Evolutionary conservation across 2,888 invertebrate species (phyloP), one percentile per base, ranked within the genome.

Genomic region (Crossocerus cetratus): DNA sequence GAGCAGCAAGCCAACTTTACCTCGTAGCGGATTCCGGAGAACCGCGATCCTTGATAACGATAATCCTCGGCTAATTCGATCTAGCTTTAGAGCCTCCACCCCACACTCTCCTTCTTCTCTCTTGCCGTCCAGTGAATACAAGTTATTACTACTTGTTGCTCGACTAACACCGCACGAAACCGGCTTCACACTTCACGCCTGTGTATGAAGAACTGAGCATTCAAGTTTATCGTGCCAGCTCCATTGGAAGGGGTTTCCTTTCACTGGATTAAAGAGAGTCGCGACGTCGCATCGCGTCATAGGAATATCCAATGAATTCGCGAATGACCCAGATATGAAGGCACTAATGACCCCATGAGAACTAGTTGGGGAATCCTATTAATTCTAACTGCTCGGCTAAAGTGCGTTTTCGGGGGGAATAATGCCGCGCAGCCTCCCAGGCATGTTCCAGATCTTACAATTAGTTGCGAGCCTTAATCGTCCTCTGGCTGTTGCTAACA

Each of bases 291-390:
- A 18, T 18, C 53, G 32, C 32, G 32, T 11, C 8, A 13, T 53
- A 53, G 32, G 8, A 32, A 32, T 32, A 32, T 32, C 32, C 8
- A 32, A 4, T 8, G 32, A 32, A 1, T 32, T 32, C 8, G 32
- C 32, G 11, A 32, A 32, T 32, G 32, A 32, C 32, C 32, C 32
- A 32, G 32, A 32, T 32, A 32, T 32, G 32, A 32, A 32, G 32
- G 32, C 2, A 32, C 32, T 32, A 32, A 32, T 32, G 5, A 32
- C 11, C 32, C 32, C 11, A 11, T 32, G 32, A 4, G 32, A 32
- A 32, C 58, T 18, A 23, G 13, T 64, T 44, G 4, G 43, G 45
- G 44, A 70, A 65, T 58, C 61, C 45, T 59, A 62, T 73, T 69
- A 66, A 73, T 66, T 58, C 23, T 54, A 13, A 18, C 55, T 53